phyloP scores from a whole-genome alignment of 1,140 invertebrate genomes.

The Zaprionus vittiger region DNA sequence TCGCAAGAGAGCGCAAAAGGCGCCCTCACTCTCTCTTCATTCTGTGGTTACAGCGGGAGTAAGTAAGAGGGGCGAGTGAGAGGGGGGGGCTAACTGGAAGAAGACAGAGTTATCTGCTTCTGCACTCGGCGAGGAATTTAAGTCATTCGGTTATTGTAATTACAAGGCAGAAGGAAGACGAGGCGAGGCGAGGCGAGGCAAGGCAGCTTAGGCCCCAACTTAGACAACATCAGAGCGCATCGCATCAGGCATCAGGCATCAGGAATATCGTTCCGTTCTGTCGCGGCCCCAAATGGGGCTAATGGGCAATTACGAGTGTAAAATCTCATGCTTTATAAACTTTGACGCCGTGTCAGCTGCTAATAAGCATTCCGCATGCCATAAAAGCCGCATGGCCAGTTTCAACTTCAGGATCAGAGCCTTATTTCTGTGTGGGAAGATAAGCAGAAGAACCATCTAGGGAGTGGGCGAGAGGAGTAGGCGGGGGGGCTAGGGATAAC shows the following conservation, averaged over 20 bases:
- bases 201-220: constrained; percentile 36
- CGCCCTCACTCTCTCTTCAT: background rate
- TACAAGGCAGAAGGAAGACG: constrained; percentile 37
- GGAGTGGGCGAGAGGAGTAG: background rate
- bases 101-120: constrained; percentile 24
- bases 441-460: constrained; percentile 4
- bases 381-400: constrained; percentile 75
- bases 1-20: constrained; percentile 5
- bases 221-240: constrained; percentile 12
- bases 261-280: background rate
- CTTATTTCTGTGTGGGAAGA: background rate
- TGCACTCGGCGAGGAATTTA: constrained; percentile 39
- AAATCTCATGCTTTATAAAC: constrained; percentile 67
- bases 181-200: constrained; percentile 25
- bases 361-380: constrained; percentile 79
- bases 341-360: constrained; percentile 78
- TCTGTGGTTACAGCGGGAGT: background rate
- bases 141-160: constrained; percentile 58
- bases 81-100: constrained; percentile 39
- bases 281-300: constrained; percentile 29
- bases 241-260: background rate
- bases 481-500: constrained; percentile 1
- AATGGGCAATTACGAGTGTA: constrained; percentile 78
- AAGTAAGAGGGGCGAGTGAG: background rate
- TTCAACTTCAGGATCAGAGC: constrained; percentile 14